A percentile compares a stretch with the other conserved stretches of the same genome.
These are phyloP conservation scores for Scopus umbretta DNA, from an alignment of 2,113 vertebrate genomes.

Conservation along the genomic window DNA sequence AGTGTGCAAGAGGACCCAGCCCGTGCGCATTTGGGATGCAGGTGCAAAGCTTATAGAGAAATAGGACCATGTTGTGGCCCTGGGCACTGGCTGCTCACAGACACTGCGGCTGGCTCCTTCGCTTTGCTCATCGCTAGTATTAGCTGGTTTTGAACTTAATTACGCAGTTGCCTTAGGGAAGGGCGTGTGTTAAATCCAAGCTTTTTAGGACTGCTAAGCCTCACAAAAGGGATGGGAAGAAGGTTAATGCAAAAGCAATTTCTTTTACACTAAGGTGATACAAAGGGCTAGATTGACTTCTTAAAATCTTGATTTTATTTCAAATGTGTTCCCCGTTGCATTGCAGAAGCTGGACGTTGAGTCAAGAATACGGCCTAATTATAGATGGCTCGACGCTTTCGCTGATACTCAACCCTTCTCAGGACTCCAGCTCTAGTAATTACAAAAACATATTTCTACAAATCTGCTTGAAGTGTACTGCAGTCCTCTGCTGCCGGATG, in stretches of 20 bases:
- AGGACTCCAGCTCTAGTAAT: slow-evolving; percentile 77
- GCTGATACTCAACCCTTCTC: slow-evolving; percentile 84
- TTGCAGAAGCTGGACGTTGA: slow-evolving; percentile 83
- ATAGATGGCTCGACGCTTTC: slow-evolving; percentile 92
- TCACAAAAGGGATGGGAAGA: neutral
- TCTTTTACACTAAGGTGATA: neutral
- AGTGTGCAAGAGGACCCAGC: slow-evolving; percentile 40
- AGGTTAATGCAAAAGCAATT: neutral
- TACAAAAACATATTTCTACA: slow-evolving; percentile 95
- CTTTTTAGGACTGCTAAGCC: neutral
- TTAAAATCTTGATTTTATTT: neutral
- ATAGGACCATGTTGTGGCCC: rapidly evolving
- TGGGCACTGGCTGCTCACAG: neutral
- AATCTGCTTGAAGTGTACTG: slow-evolving; percentile 91
- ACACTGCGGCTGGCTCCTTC: rapidly evolving
- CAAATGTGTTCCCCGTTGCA: neutral
- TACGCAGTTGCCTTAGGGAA: neutral
- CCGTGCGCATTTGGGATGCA: rapidly evolving
- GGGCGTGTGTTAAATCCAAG: rapidly evolving
- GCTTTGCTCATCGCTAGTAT: neutral
- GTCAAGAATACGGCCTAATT: slow-evolving; percentile 90
- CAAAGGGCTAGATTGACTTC: neutral
- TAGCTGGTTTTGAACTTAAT: neutral
- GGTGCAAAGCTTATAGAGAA: neutral
- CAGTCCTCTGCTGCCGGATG: slow-evolving; percentile 97